Conservation (phyloP, 2,797 vertebrate genomes). For the Smutsia temminckii region DNA sequence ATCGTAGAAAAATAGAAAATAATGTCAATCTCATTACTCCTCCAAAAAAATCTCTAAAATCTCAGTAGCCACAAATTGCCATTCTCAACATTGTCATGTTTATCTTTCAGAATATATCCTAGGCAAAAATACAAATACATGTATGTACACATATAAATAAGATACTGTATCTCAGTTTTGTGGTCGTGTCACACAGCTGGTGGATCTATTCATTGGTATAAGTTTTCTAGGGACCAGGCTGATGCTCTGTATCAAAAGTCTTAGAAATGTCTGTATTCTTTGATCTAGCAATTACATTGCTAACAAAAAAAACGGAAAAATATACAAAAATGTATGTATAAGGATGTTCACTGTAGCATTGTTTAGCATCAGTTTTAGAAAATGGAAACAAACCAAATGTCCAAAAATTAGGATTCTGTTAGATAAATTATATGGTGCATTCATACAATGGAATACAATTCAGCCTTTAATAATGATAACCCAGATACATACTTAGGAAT, state of each 20-base stretch:
- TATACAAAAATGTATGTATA: background rate
- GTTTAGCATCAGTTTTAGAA: background rate
- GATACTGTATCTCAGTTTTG: background rate
- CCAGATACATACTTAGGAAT: background rate
- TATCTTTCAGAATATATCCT: background rate
- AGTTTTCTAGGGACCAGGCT: background rate
- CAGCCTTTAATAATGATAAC: background rate
- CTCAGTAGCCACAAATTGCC: background rate
- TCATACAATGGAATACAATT: background rate
- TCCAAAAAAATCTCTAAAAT: background rate
- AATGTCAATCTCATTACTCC: background rate
- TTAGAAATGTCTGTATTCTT: background rate
- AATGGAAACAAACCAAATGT: background rate
- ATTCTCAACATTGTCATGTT: background rate
- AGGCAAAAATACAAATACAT: background rate
- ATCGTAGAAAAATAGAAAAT: slow-evolving; percentile 11
- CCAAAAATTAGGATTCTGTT: no score
- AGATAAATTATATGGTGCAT: background rate
- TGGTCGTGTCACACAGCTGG: background rate
- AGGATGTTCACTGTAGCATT: background rate
- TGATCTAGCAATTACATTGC: background rate
- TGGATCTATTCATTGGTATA: background rate
- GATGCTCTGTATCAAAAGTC: background rate
- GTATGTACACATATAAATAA: background rate
- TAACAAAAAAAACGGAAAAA: background rate